A percentile compares a stretch with the other conserved stretches of the same genome.
These are phyloP conservation scores for Trachops cirrhosus DNA, from an alignment of 2,797 vertebrate genomes.

Conservation along the genomic window DNA sequence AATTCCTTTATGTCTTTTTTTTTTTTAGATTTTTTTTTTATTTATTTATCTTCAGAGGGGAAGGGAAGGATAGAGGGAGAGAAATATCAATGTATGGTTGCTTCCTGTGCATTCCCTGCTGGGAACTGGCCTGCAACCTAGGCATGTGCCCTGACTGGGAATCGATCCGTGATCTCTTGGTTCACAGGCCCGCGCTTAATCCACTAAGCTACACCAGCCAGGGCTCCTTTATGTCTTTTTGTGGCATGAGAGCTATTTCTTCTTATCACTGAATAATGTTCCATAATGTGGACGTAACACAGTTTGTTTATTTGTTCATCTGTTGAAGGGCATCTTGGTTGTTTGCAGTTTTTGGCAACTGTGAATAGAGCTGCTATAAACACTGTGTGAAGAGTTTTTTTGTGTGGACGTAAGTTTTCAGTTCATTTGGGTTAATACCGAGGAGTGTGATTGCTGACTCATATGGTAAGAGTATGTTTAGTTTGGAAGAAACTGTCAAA, in stretches of 20 bases:
- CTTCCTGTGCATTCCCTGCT: too few relatives aligned
- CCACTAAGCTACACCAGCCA: too few relatives aligned
- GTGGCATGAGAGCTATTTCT: neutral
- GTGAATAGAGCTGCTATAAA: neutral
- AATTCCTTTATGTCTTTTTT: neutral
- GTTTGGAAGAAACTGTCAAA: neutral
- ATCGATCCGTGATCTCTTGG: too few relatives aligned
- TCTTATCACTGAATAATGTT: neutral
- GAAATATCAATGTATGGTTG: too few relatives aligned
- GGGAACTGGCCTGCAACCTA: too few relatives aligned
- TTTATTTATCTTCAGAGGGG: too few relatives aligned
- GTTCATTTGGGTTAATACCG: neutral
- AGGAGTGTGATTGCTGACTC: neutral
- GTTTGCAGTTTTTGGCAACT: neutral
- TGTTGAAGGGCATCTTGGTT: neutral
- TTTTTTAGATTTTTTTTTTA: too few relatives aligned
- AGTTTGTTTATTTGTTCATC: constrained; percentile 1
- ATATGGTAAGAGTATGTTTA: constrained; percentile 5
- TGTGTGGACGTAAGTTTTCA: neutral
- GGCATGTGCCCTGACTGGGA: too few relatives aligned
- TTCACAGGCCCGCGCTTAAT: too few relatives aligned
- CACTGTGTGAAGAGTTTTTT: neutral
- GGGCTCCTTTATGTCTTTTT: neutral
- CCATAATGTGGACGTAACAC: neutral
- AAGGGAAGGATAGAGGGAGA: too few relatives aligned